Conservation (phyloP, 1,140 invertebrate genomes). For the Macrotrachela quadricornifera region DNA sequence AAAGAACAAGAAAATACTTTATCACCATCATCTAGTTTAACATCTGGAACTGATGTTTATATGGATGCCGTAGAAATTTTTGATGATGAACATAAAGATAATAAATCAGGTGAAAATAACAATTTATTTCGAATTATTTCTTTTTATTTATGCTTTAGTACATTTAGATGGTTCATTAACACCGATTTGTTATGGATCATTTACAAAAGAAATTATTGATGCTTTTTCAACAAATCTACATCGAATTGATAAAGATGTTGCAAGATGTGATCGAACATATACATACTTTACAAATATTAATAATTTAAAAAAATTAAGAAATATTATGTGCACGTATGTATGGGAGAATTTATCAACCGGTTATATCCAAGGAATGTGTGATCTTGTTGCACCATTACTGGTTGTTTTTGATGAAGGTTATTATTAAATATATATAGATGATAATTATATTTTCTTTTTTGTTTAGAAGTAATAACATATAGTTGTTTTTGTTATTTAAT, state of each 20-base stretch:
- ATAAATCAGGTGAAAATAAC: not conserved
- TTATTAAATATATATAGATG: not conserved
- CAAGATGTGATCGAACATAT: slow-evolving; percentile 52
- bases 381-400: slow-evolving; percentile 68
- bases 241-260: slow-evolving; percentile 11
- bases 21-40: not conserved
- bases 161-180: too few relatives aligned
- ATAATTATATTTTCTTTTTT: not conserved
- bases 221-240: slow-evolving; percentile 8
- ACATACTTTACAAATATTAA: slow-evolving; percentile 58
- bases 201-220: slow-evolving; percentile 9
- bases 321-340: slow-evolving; percentile 89
- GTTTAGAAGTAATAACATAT: slow-evolving; percentile 58
- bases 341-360: slow-evolving; percentile 78
- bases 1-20: too few relatives aligned
- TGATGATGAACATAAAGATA: not conserved
- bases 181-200: not conserved
- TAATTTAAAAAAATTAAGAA: slow-evolving; percentile 75
- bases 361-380: slow-evolving; percentile 62
- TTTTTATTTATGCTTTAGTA: too few relatives aligned
- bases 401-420: slow-evolving; percentile 65
- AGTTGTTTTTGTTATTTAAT: slow-evolving; percentile 72
- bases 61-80: not conserved
- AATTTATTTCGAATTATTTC: too few relatives aligned
- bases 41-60: not conserved